These are phyloP conservation scores for Polyploca ridens DNA, from an alignment of 2,888 invertebrate genomes.

Conservation along the genomic window DNA sequence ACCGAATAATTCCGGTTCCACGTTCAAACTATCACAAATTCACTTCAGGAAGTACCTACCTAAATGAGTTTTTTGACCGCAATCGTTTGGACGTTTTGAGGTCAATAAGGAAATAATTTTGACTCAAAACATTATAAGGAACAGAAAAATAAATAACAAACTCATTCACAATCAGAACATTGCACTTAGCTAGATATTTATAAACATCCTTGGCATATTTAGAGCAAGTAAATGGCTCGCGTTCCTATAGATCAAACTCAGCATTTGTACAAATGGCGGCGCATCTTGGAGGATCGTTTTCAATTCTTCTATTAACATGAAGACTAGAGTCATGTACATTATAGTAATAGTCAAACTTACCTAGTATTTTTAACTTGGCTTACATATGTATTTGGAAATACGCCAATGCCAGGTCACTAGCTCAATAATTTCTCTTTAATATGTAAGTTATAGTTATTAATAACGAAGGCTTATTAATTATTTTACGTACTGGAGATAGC, in stretches of 20 bases:
- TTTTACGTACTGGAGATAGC: not conserved
- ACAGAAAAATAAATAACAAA: constrained; percentile 4
- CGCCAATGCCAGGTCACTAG: constrained; percentile 48
- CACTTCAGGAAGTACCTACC: not conserved
- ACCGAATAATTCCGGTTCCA: not conserved
- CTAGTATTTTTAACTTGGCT: constrained; percentile 18
- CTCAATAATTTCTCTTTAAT: constrained; percentile 44
- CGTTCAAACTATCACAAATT: not conserved
- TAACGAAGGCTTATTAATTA: constrained; percentile 11
- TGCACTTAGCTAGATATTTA: constrained; percentile 42
- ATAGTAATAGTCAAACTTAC: not conserved
- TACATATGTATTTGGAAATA: constrained; percentile 38
- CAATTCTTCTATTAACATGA: not conserved
- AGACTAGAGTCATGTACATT: not conserved
- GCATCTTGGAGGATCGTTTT: not conserved
- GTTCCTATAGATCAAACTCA: not conserved
- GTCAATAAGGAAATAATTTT: constrained; percentile 11
- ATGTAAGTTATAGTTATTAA: constrained; percentile 28
- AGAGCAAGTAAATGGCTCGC: constrained; percentile 31
- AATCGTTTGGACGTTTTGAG: not conserved
- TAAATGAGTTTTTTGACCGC: constrained; percentile 6
- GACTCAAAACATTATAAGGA: constrained; percentile 1
- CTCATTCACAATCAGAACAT: constrained; percentile 6
- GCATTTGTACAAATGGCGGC: not conserved
- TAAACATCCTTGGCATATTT: constrained; percentile 51